Evolutionary conservation across 2,797 vertebrate species (phyloP), one percentile per base, ranked within the genome.

Genomic region (Oryzias dopingdopingensis): DNA sequence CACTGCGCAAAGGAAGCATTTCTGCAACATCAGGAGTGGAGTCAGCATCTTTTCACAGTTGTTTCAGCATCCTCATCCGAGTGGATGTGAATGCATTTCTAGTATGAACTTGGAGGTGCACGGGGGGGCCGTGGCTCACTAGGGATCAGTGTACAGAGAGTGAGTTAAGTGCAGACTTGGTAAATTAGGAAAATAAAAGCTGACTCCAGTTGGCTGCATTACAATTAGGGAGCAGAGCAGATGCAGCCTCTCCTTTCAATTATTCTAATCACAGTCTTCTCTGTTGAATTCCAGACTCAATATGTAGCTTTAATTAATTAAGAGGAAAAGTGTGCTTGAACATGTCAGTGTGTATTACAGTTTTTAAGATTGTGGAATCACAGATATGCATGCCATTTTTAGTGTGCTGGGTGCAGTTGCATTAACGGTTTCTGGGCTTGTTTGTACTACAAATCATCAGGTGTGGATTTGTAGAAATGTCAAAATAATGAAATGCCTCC

Each of bases 41-140:
- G 72, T 79, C 72, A 76, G 79, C 79, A n/a, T 71, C 79, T 63
- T 67, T 17, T 67, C 76, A 76, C 62, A 65, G 67, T 45, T 63
- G 47, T 46, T 55, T 62, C 65, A 42, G 22, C 20, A 43, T 45
- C 46, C 47, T 52, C 52, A 47, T 66, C 51, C 18, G 51, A 69
- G 37, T 23, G 23, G 61, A 67, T 59, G 72, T 72, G 62, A 62
- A 67, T 71, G 56, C 49, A 70, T 52, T 65, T 57, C 47, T 29
- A 64, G 62, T 49, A 52, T 59, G 69, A 66, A 69, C 40, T 55
- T 49, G 54, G 63, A 56, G 55, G 54, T 40, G 51, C 49, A 18
- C 2, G 2, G 74, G 74, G 80, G 75, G 62, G 20, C 32, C 49
- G 70, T 50, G 59, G 70, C 59, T 42, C 76, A 65, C 70, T 20